These are phyloP conservation scores for Lapara coniferarum DNA, from an alignment of 2,888 invertebrate genomes.

Conservation along the genomic window DNA sequence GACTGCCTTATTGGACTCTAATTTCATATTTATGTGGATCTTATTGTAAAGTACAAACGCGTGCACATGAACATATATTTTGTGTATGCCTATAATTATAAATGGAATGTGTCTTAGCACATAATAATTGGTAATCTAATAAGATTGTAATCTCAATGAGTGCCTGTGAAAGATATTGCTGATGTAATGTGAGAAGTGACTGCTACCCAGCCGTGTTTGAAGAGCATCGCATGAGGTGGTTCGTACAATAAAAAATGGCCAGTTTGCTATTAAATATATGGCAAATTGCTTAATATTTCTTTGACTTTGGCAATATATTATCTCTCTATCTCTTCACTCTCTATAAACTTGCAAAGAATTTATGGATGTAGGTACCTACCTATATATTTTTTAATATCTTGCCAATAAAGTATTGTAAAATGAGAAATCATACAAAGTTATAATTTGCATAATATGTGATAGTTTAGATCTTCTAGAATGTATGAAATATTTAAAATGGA, in stretches of 20 bases:
- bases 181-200: conserved; percentile 57
- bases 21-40: conserved; percentile 71
- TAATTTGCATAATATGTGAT: conserved; percentile 72
- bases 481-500: conserved; percentile 56
- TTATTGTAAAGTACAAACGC: conserved; percentile 80
- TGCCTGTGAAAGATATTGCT: conserved; percentile 63
- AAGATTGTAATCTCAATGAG: conserved; percentile 79
- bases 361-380: conserved; percentile 57
- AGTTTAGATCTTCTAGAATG: conserved; percentile 76
- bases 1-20: conserved; percentile 73
- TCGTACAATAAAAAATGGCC: conserved; percentile 46
- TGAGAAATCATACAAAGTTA: conserved; percentile 64
- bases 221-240: conserved; percentile 74
- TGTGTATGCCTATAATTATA: conserved; percentile 70
- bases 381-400: conserved; percentile 72
- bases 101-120: conserved; percentile 57
- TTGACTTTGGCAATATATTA: conserved; percentile 62
- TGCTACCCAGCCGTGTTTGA: conserved; percentile 73
- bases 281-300: conserved; percentile 69
- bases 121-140: conserved; percentile 65
- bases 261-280: conserved; percentile 76
- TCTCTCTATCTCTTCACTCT: conserved; percentile 78
- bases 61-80: conserved; percentile 81
- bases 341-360: conserved; percentile 73
- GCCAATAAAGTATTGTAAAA: conserved; percentile 79